Percentiles rank a stretch among this genome's conserved stretches.
phyloP scores from a whole-genome alignment of 2,113 vertebrate genomes.

The Erinaceus europaeus region DNA sequence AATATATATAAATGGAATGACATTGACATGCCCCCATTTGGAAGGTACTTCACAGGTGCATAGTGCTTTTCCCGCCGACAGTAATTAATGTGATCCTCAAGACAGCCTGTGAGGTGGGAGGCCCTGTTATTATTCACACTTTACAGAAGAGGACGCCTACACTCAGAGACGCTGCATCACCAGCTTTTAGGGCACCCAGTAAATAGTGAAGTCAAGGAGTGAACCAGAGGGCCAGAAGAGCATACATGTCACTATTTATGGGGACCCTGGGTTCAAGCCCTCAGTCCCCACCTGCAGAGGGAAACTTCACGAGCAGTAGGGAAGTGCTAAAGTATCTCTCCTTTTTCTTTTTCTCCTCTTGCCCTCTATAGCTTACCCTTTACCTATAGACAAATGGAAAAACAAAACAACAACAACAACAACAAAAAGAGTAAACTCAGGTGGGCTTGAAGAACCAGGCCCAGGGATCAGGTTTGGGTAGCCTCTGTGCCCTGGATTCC shows the following conservation, averaged over 20 bases:
- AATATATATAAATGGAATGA: too few species aligned
- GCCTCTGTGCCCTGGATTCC: background rate
- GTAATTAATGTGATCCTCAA: background rate
- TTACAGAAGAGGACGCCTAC: background rate
- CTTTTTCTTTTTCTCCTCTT: too few species aligned
- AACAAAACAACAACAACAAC: too few species aligned
- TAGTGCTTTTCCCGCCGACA: background rate
- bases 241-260: too few species aligned
- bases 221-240: too few species aligned
- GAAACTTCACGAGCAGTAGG: too few species aligned
- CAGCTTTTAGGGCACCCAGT: background rate
- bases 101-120: background rate
- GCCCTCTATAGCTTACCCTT: too few species aligned
- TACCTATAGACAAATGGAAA: too few species aligned
- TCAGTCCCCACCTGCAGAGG: too few species aligned
- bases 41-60: too few species aligned
- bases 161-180: background rate
- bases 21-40: rapidly evolving
- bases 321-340: too few species aligned
- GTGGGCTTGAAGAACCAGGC: background rate
- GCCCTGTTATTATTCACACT: background rate
- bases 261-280: too few species aligned
- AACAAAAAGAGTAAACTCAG: background rate
- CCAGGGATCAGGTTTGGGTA: rapidly evolving
- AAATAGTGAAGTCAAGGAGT: background rate